Evolutionary conservation across 2,113 vertebrate genomes (phyloP).

Genomic region (Columba livia): DNA sequence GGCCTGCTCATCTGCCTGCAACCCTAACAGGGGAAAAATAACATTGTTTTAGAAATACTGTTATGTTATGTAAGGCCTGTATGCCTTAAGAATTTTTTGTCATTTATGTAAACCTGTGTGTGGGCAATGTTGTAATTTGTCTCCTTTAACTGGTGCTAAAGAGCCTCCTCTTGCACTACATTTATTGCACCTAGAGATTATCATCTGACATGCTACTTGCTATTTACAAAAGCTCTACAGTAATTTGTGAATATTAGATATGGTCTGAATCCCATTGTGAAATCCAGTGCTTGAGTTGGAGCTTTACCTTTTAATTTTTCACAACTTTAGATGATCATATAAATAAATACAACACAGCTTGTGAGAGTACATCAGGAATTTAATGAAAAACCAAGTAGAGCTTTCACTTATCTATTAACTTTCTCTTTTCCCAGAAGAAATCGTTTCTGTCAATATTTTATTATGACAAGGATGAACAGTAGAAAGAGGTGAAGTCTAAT

Average conservation of each 20-base stretch:
- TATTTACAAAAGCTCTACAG: not conserved
- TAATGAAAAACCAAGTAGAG: not conserved
- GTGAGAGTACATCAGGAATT: not conserved
- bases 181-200: not conserved
- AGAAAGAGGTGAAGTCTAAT: slow-evolving; percentile 7
- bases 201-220: not conserved
- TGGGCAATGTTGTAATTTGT: not conserved
- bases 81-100: not conserved
- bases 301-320: not conserved
- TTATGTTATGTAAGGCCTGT: not conserved
- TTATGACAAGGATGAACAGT: not conserved
- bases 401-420: slow-evolving; percentile 31
- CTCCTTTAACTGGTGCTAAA: not conserved
- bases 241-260: not conserved
- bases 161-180: not conserved
- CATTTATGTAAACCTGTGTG: not conserved
- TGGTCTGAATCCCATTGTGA: not conserved
- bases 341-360: not conserved
- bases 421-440: not conserved
- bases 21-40: not conserved
- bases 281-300: not conserved
- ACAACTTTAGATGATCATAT: not conserved
- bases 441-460: slow-evolving; percentile 23
- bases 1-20: not conserved
- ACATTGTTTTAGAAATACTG: not conserved